Evolutionary conservation across 2,797 vertebrate genomes (phyloP).

Genomic region (Loriculus beryllinus): DNA sequence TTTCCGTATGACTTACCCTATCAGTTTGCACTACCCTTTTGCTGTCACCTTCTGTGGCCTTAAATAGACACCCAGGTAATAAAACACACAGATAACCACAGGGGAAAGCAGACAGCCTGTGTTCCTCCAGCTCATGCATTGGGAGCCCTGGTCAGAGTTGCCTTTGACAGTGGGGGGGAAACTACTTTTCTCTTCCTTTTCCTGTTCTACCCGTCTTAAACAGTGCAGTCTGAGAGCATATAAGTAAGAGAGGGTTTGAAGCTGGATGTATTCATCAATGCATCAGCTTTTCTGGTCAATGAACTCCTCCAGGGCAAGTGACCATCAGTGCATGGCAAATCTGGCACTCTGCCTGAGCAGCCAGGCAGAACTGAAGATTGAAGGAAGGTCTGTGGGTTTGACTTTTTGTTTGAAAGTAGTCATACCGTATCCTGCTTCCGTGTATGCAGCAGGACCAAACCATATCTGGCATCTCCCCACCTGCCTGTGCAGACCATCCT

Average conservation of each 20-base stretch:
- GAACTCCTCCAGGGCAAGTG: neutral
- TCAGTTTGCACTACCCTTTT: neutral
- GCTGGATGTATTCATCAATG: neutral
- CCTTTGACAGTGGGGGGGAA: neutral
- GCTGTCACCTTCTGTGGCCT: neutral
- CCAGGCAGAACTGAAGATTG: neutral
- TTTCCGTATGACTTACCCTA: neutral
- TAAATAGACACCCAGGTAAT: neutral
- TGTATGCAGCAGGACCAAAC: neutral
- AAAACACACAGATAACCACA: neutral
- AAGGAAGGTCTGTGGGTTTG: neutral
- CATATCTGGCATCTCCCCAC: neutral
- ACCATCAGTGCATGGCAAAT: neutral
- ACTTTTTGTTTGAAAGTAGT: neutral
- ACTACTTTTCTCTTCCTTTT: neutral
- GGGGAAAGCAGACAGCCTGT: neutral
- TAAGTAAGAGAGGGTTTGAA: neutral
- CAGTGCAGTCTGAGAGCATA: neutral
- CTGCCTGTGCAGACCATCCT: too few species aligned
- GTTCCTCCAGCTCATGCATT: neutral
- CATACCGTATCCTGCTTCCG: fast-evolving
- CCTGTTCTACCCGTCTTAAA: neutral
- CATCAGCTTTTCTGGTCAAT: neutral
- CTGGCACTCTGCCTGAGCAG: neutral
- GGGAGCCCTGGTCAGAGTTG: neutral